Conservation (phyloP, 2,797 vertebrate species). For the Cirrhinus molitorella region DNA sequence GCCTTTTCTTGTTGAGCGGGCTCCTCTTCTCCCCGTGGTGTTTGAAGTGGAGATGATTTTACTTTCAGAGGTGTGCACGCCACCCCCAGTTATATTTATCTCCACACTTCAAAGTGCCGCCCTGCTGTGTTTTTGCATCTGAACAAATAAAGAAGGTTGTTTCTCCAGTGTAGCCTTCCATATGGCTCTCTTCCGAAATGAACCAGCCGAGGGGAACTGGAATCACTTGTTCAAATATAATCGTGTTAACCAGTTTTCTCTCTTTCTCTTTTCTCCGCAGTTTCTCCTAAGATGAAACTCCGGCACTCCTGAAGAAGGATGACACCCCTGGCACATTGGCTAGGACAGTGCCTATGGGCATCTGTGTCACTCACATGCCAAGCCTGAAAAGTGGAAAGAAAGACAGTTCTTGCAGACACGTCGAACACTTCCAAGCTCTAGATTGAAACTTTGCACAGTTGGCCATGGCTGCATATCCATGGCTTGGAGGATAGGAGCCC, state of each 20-base stretch:
- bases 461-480: constrained; percentile 79
- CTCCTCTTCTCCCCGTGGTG: constrained; percentile 26
- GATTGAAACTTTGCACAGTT: constrained; percentile 8
- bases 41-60: constrained; percentile 54
- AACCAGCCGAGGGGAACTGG: constrained; percentile 42
- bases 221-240: constrained; percentile 52
- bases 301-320: constrained; percentile 30
- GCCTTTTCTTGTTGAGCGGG: constrained; percentile 29
- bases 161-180: constrained; percentile 44
- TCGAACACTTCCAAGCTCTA: constrained; percentile 15
- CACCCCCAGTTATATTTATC: constrained; percentile 73
- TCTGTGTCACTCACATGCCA: constrained; percentile 23
- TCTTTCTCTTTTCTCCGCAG: constrained; percentile 56
- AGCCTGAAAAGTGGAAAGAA: constrained; percentile 25
- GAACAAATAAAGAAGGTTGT: constrained; percentile 62
- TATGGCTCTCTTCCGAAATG: constrained; percentile 42
- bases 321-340: constrained; percentile 16
- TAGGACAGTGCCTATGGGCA: constrained; percentile 17
- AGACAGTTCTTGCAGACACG: constrained; percentile 18
- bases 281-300: constrained; percentile 32
- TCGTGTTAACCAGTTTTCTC: constrained; percentile 58
- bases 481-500: constrained; percentile 80
- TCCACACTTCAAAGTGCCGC: constrained; percentile 81
- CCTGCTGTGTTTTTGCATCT: constrained; percentile 78
- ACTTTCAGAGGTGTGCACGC: constrained; percentile 48